A percentile compares a stretch with the other conserved stretches of the same genome.
Evolutionary conservation across 2,797 vertebrate genomes (phyloP).

Genomic region (Gambusia yucatana): DNA sequence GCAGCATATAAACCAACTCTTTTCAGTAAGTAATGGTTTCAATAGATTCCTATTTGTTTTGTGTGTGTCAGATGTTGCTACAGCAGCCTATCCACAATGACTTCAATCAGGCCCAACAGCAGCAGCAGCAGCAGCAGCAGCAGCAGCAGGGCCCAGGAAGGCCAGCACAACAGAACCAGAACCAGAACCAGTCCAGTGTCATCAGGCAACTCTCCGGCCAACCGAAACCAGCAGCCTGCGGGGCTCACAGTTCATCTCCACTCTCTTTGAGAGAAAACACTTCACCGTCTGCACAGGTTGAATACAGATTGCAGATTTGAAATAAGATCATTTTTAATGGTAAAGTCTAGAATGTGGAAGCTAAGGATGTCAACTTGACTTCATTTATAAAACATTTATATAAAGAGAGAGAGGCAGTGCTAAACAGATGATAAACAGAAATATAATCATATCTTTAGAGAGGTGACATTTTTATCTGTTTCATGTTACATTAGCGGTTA

Average conservation of each 20-base stretch:
- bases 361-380: not conserved
- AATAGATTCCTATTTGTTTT: slow-evolving; percentile 20
- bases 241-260: slow-evolving; percentile 63
- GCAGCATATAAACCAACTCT: not conserved
- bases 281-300: slow-evolving; percentile 82
- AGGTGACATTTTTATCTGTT: not conserved
- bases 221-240: slow-evolving; percentile 72
- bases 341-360: not conserved
- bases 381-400: not conserved
- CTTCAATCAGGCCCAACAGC: slow-evolving; percentile 67
- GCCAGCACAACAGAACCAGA: slow-evolving; percentile 50
- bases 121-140: slow-evolving; percentile 56
- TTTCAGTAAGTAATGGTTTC: not conserved
- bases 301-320: not conserved
- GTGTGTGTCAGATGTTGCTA: slow-evolving; percentile 83
- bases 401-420: not conserved
- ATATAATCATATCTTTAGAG: not conserved
- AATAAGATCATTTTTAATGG: not conserved
- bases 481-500: not conserved
- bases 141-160: slow-evolving; percentile 73
- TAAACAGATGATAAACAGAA: not conserved
- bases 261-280: slow-evolving; percentile 79
- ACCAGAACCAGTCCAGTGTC: slow-evolving; percentile 60
- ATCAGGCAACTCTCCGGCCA: slow-evolving; percentile 69
- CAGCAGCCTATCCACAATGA: slow-evolving; percentile 78